Conservation (phyloP, 2,797 vertebrate species). For the Cryptoprocta ferox region DNA sequence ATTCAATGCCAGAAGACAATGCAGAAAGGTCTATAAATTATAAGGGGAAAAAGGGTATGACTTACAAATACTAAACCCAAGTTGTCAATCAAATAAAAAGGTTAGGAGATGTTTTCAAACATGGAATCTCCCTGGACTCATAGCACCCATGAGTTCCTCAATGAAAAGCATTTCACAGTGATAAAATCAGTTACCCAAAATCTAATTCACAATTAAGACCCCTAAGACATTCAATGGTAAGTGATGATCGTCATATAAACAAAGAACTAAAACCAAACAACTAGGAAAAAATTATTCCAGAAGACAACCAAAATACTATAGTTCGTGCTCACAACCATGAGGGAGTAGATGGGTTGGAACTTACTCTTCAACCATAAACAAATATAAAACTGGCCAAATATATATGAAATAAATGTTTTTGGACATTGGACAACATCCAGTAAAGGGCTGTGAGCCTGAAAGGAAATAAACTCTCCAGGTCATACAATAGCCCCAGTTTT, state of each 20-base stretch:
- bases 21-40: neutral
- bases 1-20: neutral
- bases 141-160: neutral
- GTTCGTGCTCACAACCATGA: neutral
- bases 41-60: neutral
- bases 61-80: constrained; percentile 14
- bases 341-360: neutral
- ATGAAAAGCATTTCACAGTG: neutral
- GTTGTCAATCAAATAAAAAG: constrained; percentile 14
- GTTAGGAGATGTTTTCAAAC: neutral
- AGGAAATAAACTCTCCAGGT: neutral
- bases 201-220: neutral
- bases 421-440: neutral
- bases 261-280: neutral
- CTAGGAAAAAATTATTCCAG: neutral
- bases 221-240: neutral
- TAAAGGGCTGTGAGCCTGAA: neutral
- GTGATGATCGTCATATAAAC: neutral
- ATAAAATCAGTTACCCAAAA: neutral
- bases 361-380: neutral
- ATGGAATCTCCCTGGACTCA: neutral
- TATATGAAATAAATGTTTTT: neutral
- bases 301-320: neutral
- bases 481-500: neutral
- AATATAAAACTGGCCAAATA: neutral